Base-by-base conservation (phyloP, 92 coral and sea anemone genomes). In the Palythoa grandis region DNA sequence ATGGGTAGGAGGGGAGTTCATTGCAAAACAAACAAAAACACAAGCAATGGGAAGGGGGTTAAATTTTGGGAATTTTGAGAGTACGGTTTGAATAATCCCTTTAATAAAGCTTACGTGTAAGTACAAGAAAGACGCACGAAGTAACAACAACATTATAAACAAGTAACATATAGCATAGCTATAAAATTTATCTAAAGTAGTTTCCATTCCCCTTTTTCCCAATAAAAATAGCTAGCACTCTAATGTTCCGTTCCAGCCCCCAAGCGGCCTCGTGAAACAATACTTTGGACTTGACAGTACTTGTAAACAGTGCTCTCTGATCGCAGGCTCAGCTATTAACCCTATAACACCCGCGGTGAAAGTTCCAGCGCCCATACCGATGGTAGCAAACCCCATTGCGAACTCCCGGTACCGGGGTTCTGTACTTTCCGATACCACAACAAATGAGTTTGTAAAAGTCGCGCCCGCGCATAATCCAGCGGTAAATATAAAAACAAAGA, bases 281-380 rank as follows among this genome's bases (percentile, higher is more conserved):
- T 94, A 92, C 53, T 94, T 95, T 19, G 92, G 88, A 13, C 86
- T 91, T 5, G 87, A 71, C 14, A 93, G 79, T 29, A 94, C 86
- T 9, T 82, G 83, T 0, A 94, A 70, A 74, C 98, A 94, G 68
- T 94, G 98, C 7, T 88, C 91, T n/a, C 98, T 86, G 23, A 94
- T 90, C 63, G 40, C 77, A 2, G 98, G 98, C 53, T 94, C 98
- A 40, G 89, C 86, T 29, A 94, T 29, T 9, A 94, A 90, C 84
- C 98, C 98, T 29, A 92, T 86, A 37, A 93, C 98, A 23, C 98
- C 98, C 11, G 98, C 98, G 2, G 92, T 69, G 66, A 94, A 94
- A 3, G 98, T 94, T 29, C 98, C 98, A 6, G 95, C 98, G 14
- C 98, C 98, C 98, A 94, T 94, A 19, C 98, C 98, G 69, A 94